These are phyloP conservation scores for Pomacea canaliculata DNA, from an alignment of 2,888 invertebrate genomes.

Conservation along the genomic window DNA sequence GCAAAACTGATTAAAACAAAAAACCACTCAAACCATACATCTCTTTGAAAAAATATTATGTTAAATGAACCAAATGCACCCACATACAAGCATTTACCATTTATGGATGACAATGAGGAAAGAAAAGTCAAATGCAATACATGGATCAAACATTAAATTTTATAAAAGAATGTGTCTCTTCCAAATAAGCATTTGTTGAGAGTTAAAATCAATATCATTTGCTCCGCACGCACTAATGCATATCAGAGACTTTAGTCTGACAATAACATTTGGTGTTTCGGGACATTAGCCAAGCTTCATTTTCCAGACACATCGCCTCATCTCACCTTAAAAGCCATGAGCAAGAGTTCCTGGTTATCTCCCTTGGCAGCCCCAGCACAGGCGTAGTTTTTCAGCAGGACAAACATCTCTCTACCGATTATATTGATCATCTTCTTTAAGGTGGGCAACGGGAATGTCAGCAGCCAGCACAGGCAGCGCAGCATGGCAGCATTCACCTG, in stretches of 20 bases:
- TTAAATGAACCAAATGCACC: too few species aligned
- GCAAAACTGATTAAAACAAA: too few species aligned
- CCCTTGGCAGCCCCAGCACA: slow-evolving; percentile 87
- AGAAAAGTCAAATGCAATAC: too few species aligned
- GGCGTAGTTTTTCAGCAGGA: slow-evolving; percentile 90
- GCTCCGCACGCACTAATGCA: too few species aligned
- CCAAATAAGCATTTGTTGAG: too few species aligned
- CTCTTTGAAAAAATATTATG: too few species aligned
- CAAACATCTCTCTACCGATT: slow-evolving; percentile 82
- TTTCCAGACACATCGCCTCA: background rate
- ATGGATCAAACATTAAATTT: too few species aligned
- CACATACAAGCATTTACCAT: too few species aligned
- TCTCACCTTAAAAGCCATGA: slow-evolving; percentile 87
- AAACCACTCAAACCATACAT: too few species aligned
- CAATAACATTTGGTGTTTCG: background rate
- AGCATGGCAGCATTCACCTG: slow-evolving; percentile 61
- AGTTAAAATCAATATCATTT: too few species aligned
- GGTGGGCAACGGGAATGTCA: slow-evolving; percentile 80
- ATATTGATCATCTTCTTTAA: slow-evolving; percentile 77
- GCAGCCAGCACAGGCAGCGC: slow-evolving; percentile 77
- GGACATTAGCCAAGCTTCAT: background rate
- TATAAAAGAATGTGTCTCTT: too few species aligned
- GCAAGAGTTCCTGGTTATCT: slow-evolving; percentile 88
- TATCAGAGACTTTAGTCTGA: background rate
- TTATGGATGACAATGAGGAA: too few species aligned